Evolutionary conservation across 2,113 vertebrate genomes (phyloP).

Genomic region (Xenus cinereus): DNA sequence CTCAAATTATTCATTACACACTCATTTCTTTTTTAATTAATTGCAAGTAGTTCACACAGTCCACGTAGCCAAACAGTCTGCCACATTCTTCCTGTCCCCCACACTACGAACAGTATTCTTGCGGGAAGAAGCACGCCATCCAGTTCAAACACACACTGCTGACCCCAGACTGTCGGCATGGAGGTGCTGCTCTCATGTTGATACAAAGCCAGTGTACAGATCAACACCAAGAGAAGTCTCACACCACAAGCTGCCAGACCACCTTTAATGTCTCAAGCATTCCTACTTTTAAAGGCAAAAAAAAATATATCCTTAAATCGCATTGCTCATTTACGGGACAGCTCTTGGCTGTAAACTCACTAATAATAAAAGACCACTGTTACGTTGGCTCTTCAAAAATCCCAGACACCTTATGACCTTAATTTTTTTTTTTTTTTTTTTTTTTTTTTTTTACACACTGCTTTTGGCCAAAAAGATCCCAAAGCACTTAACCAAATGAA

Average conservation of each 20-base stretch:
- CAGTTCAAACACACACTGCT: not conserved
- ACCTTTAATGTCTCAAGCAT: slow-evolving; percentile 50
- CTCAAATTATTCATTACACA: not conserved
- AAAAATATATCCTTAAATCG: not conserved
- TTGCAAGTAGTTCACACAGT: not conserved
- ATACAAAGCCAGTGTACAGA: not conserved
- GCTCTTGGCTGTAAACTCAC: slow-evolving; percentile 44
- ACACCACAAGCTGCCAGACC: slow-evolving; percentile 31
- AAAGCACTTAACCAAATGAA: slow-evolving; percentile 14
- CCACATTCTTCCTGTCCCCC: not conserved
- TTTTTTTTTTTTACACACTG: not conserved
- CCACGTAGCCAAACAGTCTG: not conserved
- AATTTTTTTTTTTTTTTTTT: not conserved
- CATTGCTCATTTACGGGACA: slow-evolving; percentile 58
- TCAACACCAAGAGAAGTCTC: not conserved
- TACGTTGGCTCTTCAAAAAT: slow-evolving; percentile 23
- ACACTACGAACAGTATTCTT: not conserved
- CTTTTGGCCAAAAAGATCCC: slow-evolving; percentile 13
- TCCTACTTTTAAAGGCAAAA: slow-evolving; percentile 18
- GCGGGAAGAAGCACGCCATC: not conserved
- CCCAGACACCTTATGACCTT: slow-evolving; percentile 56
- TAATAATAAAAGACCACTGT: slow-evolving; percentile 48
- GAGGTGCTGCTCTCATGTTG: not conserved
- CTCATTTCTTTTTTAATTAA: not conserved
- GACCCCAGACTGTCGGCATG: not conserved